Conservation (phyloP, 2,113 vertebrate genomes). For the Sinocyclocheilus anshuiensis region DNA sequence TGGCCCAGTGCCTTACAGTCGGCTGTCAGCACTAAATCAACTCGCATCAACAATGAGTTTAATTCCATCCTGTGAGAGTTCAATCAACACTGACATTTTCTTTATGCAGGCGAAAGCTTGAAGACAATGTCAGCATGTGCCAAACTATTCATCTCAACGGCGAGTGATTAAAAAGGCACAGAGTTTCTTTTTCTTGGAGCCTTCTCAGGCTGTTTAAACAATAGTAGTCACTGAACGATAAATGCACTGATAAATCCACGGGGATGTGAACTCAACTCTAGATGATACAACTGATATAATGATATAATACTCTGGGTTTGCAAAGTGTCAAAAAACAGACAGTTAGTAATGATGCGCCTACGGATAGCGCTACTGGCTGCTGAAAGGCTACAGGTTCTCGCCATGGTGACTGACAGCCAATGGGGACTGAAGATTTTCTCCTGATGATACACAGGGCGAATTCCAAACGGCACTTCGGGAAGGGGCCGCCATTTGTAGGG, state of each 20-base stretch:
- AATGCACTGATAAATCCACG: constrained; percentile 61
- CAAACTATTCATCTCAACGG: constrained; percentile 58
- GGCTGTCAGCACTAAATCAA: constrained; percentile 34
- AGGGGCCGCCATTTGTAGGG: no score
- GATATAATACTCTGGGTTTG: constrained; percentile 53
- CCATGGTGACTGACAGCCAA: constrained; percentile 47
- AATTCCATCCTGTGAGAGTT: constrained; percentile 21
- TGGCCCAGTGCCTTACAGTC: constrained; percentile 19
- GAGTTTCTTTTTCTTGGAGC: constrained; percentile 68
- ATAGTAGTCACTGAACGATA: constrained; percentile 66
- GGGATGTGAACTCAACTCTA: constrained; percentile 64
- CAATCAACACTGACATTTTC: constrained; percentile 23
- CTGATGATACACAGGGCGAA: not conserved
- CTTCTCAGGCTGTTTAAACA: constrained; percentile 70
- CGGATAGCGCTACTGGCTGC: constrained; percentile 64
- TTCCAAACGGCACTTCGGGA: no score
- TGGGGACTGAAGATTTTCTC: constrained; percentile 14
- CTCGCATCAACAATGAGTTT: not conserved
- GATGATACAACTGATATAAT: constrained; percentile 54
- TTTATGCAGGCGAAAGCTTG: constrained; percentile 11
- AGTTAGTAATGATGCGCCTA: constrained; percentile 70
- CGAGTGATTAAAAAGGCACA: constrained; percentile 76
- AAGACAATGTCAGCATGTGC: constrained; percentile 44
- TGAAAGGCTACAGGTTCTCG: constrained; percentile 54
- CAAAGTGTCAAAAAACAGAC: constrained; percentile 67